Evolutionary conservation across 2,797 vertebrate species (phyloP), one percentile per base, ranked within the genome.

Genomic region (Sylvilagus floridanus): DNA sequence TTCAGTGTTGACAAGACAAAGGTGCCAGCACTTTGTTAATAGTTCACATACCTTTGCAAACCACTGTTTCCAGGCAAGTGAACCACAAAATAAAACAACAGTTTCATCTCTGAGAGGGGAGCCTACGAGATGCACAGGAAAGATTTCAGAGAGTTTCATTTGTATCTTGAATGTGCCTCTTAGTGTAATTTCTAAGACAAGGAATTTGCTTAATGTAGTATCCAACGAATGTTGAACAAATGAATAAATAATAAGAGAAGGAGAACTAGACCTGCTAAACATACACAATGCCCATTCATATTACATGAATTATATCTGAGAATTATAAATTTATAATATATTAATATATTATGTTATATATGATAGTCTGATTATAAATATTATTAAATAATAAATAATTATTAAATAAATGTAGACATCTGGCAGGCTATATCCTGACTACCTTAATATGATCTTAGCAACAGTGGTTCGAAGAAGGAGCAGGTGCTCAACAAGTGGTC

Each of bases 1-100:
- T 88, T 96, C 28, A 66, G 5, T 82, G 47, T 68, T 73, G 91
- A 93, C 50, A 84, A 92, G 96, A 69, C 52, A 94, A 76, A 85
- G 0, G 0, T 95, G 11, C 0, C 52, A 76, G 42, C 90, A 69
- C 32, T 19, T 73, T 83, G 87, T 88, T 22, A 94, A 68, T 66
- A 91, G 54, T 30, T 75, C 57, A 0, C 0, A 17, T 0, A 0
- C 3, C 28, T 89, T 77, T 94, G 71, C 78, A 76, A 94, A 52
- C 11, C 78, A 93, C 32, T 65, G 93, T 75, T 94, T 95, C 42
- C 26, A 83, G 0, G 12, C 68, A 52, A 88, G 76, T 65, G 68
- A 97, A 24, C 37, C 66, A 37, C 13, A 65, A 81, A 65, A 26
- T 84, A 4, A 1, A 1, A 26, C n/a, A 84, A 5, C 10, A 37